phyloP scores from a whole-genome alignment of 2,797 vertebrate species.

The Melanotaenia maccullochi region DNA sequence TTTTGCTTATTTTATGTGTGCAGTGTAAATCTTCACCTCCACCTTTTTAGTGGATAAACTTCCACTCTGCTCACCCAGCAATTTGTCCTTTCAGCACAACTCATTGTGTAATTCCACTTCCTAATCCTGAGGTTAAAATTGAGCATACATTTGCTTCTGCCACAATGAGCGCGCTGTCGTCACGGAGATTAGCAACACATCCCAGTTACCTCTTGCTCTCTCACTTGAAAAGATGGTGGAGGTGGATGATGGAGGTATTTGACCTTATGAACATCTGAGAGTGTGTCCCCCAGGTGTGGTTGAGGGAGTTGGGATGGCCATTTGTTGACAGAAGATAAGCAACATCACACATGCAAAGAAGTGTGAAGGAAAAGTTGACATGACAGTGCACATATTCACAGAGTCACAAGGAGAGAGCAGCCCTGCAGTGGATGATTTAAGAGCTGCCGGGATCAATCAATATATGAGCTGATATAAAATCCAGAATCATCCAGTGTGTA shows the following conservation, averaged over 20 bases:
- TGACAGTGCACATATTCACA: constrained; percentile 15
- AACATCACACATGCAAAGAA: constrained; percentile 58
- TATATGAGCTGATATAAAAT: constrained; percentile 75
- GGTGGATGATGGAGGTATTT: constrained; percentile 28
- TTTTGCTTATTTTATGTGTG: constrained; percentile 4
- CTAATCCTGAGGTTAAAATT: constrained; percentile 63
- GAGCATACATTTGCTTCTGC: constrained; percentile 45
- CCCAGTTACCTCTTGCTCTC: constrained; percentile 53
- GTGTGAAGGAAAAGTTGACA: constrained; percentile 31
- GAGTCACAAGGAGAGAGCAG: constrained; percentile 37
- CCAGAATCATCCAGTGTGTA: constrained; percentile 59
- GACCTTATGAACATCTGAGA: constrained; percentile 51
- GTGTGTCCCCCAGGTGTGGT: constrained; percentile 9
- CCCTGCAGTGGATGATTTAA: constrained; percentile 69
- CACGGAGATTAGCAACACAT: constrained; percentile 49
- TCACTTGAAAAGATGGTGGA: constrained; percentile 33
- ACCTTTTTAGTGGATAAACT: constrained; percentile 40
- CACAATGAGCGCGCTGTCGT: constrained; percentile 47
- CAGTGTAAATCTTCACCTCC: constrained; percentile 20
- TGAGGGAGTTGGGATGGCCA: constrained; percentile 24
- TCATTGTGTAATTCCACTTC: constrained; percentile 60
- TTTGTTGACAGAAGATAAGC: constrained; percentile 34
- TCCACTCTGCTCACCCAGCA: constrained; percentile 19
- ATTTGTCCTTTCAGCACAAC: constrained; percentile 62
- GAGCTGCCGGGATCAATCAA: constrained; percentile 65